Percentiles rank a stretch among this genome's conserved stretches.
These are phyloP conservation scores for Ophiothrix spiculata DNA, from an alignment of 35 echinoderm and acorn worm species.

Conservation along the genomic window DNA sequence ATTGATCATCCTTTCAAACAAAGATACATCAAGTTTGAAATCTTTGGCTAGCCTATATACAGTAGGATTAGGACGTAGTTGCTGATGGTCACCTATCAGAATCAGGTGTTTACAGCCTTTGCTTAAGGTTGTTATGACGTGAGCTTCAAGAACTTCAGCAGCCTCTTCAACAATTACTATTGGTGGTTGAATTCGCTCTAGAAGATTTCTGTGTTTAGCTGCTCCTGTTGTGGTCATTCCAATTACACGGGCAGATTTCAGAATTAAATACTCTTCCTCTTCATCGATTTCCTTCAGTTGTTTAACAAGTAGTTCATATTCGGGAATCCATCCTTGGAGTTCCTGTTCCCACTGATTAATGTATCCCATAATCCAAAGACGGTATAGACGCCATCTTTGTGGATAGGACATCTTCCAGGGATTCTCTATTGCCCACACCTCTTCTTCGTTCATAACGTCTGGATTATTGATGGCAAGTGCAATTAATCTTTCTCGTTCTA, in stretches of 20 bases:
- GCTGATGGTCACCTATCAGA: constrained; percentile 84
- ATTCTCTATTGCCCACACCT: not conserved
- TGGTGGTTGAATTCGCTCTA: constrained; percentile 37
- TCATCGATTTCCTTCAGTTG: constrained; percentile 43
- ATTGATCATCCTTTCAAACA: constrained; percentile 87
- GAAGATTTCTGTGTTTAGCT: constrained; percentile 47
- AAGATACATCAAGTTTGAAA: constrained; percentile 69
- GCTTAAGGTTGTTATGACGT: constrained; percentile 43
- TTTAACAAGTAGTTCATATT: constrained; percentile 30
- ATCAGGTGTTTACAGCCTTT: constrained; percentile 60
- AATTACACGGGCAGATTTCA: constrained; percentile 54
- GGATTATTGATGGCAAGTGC: no score
- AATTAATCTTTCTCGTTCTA: no score
- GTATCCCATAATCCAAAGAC: constrained; percentile 38
- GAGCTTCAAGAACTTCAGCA: constrained; percentile 76
- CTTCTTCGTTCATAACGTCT: no score
- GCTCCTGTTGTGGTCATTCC: constrained; percentile 74
- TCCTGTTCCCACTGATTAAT: not conserved
- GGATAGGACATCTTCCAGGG: constrained; percentile 37
- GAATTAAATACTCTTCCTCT: constrained; percentile 40
- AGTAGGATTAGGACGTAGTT: constrained; percentile 50
- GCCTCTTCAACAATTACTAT: constrained; percentile 88
- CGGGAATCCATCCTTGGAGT: not conserved
- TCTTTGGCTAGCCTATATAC: constrained; percentile 74
- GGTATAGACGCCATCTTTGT: constrained; percentile 66